phyloP scores from a whole-genome alignment of 2,113 vertebrate genomes.

The Paraplagusia blochii region DNA sequence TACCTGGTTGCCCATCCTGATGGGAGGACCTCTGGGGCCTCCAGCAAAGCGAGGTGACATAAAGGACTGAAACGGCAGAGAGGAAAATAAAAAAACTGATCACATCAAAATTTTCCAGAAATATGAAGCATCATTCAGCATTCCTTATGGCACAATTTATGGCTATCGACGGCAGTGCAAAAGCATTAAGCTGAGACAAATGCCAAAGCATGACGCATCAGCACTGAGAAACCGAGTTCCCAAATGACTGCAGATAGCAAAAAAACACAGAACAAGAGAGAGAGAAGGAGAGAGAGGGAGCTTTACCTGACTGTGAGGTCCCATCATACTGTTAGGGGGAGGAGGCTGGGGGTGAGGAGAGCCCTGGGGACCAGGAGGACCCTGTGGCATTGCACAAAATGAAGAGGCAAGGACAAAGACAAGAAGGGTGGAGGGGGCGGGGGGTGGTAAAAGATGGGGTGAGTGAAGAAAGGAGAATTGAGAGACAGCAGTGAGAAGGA shows the following conservation, averaged over 20 bases:
- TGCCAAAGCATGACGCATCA: slow-evolving; percentile 65
- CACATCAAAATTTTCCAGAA: background rate
- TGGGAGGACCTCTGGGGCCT: slow-evolving; percentile 91
- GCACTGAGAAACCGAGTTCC: slow-evolving; percentile 43
- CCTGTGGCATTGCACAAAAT: slow-evolving; percentile 87
- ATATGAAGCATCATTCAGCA: background rate
- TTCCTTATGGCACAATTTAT: slow-evolving; percentile 8
- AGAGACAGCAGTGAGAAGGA: slow-evolving; percentile 31
- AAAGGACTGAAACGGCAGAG: slow-evolving; percentile 86
- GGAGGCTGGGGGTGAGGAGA: slow-evolving; percentile 99
- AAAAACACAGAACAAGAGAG: slow-evolving; percentile 17
- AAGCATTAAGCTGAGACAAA: slow-evolving; percentile 56
- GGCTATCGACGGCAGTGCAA: slow-evolving; percentile 26
- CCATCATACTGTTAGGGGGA: slow-evolving; percentile 99
- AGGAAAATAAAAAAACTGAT: slow-evolving; percentile 59
- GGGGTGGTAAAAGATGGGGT: slow-evolving; percentile 26
- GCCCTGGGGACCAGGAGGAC: slow-evolving; percentile 98
- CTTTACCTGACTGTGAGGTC: slow-evolving; percentile 98
- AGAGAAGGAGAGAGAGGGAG: slow-evolving; percentile 39
- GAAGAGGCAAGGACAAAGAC: slow-evolving; percentile 36
- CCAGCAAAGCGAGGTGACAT: slow-evolving; percentile 98
- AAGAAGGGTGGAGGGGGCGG: too few species aligned
- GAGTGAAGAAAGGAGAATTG: slow-evolving; percentile 18
- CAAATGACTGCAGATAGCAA: slow-evolving; percentile 48
- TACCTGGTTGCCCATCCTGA: slow-evolving; percentile 98